A percentile compares a stretch with the other conserved stretches of the same genome.
These are phyloP conservation scores for Jaculus jaculus DNA, from an alignment of 2,113 vertebrate genomes.

Conservation along the genomic window DNA sequence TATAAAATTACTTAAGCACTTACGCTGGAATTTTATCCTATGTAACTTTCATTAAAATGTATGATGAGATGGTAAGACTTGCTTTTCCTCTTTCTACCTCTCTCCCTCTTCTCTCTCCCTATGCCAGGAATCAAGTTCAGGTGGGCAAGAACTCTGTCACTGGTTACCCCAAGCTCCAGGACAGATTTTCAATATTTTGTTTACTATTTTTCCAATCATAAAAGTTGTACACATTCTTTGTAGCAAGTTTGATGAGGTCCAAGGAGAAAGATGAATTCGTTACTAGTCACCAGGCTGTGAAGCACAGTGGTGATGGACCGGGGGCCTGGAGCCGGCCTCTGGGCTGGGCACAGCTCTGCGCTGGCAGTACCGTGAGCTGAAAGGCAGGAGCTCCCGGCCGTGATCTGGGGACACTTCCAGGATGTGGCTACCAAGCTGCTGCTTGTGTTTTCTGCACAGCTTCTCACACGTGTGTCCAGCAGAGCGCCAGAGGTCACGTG, in stretches of 20 bases:
- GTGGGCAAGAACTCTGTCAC: neutral
- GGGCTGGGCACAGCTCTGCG: no score
- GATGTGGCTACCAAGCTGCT: neutral
- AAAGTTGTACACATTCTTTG: neutral
- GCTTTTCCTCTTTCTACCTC: neutral
- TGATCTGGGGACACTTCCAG: neutral
- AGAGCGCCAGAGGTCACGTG: neutral
- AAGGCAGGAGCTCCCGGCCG: accelerated
- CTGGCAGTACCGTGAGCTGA: neutral
- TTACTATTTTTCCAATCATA: neutral
- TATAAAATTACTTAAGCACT: neutral
- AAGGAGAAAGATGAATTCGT: neutral
- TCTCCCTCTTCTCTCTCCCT: no score
- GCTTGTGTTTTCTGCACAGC: neutral
- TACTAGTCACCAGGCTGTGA: neutral
- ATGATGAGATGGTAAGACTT: no score
- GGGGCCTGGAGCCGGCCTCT: neutral
- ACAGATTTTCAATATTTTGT: neutral
- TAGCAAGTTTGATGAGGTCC: neutral
- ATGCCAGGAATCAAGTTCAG: neutral
- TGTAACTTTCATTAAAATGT: neutral
- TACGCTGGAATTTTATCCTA: neutral
- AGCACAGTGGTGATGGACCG: neutral
- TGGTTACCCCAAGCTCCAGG: neutral
- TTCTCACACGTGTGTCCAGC: no score